phyloP scores from a whole-genome alignment of 2,113 vertebrate species.

The Peromyscus maniculatus region DNA sequence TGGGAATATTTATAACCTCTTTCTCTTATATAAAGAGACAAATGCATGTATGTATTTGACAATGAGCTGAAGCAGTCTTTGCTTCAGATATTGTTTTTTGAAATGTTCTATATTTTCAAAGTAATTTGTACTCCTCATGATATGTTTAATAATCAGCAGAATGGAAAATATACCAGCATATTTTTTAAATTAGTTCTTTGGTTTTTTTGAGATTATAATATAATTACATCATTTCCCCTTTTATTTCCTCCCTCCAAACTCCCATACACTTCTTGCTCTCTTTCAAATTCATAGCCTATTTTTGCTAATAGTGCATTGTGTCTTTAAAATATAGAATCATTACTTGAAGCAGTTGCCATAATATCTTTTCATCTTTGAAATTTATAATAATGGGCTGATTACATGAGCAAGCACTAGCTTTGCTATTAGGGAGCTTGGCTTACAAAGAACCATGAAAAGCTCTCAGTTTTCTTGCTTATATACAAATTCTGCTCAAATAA shows the following conservation, averaged over 20 bases:
- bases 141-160: slow-evolving; percentile 12
- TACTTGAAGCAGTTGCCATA: slow-evolving; percentile 30
- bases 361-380: neutral
- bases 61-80: slow-evolving; percentile 22
- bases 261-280: neutral
- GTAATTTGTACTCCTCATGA: neutral
- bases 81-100: slow-evolving; percentile 34
- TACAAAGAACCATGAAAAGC: neutral
- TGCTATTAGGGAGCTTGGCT: neutral
- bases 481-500: neutral
- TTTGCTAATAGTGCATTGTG: neutral
- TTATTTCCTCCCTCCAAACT: neutral
- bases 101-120: slow-evolving; percentile 36
- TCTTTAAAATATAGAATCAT: slow-evolving; percentile 10
- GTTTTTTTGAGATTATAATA: neutral
- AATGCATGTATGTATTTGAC: neutral
- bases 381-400: neutral
- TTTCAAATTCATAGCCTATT: neutral
- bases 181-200: neutral
- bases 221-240: neutral
- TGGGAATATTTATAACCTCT: slow-evolving; percentile 47
- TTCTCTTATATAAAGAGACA: slow-evolving; percentile 36
- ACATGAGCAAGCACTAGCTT: neutral
- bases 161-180: neutral
- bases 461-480: neutral